A percentile compares a stretch with the other conserved stretches of the same genome.
These are phyloP conservation scores for Pao palembangensis DNA, from an alignment of 2,113 vertebrate genomes.

Conservation along the genomic window DNA sequence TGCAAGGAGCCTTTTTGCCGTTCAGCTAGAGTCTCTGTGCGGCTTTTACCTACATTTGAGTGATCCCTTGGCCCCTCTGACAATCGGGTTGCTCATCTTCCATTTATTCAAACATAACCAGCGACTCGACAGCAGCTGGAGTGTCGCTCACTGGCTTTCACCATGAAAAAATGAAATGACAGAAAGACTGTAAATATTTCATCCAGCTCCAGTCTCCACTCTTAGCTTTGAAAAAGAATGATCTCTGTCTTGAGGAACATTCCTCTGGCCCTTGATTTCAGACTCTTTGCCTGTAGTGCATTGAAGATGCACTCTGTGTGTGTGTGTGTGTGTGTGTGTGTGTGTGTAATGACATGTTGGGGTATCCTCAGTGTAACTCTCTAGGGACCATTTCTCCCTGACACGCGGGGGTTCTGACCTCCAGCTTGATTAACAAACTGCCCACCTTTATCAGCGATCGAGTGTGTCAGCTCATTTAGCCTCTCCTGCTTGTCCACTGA, in stretches of 20 bases:
- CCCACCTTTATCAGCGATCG: slow-evolving; percentile 59
- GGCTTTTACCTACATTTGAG: slow-evolving; percentile 27
- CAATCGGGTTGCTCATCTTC: slow-evolving; percentile 37
- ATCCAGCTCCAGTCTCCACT: background rate
- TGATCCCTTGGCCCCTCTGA: slow-evolving; percentile 27
- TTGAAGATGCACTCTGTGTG: slow-evolving; percentile 52
- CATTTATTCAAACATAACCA: slow-evolving; percentile 29
- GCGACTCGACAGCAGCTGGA: slow-evolving; percentile 45
- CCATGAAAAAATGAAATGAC: slow-evolving; percentile 23
- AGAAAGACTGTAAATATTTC: slow-evolving; percentile 38
- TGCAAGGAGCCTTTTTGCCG: slow-evolving; percentile 11
- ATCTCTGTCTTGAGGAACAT: background rate
- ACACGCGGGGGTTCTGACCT: slow-evolving; percentile 45
- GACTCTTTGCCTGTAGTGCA: slow-evolving; percentile 45
- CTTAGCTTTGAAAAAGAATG: background rate
- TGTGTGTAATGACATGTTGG: background rate
- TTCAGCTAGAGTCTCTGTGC: slow-evolving; percentile 30
- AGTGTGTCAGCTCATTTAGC: slow-evolving; percentile 74
- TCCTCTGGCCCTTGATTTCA: background rate
- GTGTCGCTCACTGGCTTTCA: slow-evolving; percentile 34
- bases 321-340: background rate
- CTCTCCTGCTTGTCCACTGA: slow-evolving; percentile 64
- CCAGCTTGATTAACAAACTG: slow-evolving; percentile 73
- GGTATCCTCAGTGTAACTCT: slow-evolving; percentile 43
- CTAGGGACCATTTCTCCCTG: slow-evolving; percentile 48